Conservation (phyloP, 2,888 invertebrate genomes). For the Himalopsyche anomala region DNA sequence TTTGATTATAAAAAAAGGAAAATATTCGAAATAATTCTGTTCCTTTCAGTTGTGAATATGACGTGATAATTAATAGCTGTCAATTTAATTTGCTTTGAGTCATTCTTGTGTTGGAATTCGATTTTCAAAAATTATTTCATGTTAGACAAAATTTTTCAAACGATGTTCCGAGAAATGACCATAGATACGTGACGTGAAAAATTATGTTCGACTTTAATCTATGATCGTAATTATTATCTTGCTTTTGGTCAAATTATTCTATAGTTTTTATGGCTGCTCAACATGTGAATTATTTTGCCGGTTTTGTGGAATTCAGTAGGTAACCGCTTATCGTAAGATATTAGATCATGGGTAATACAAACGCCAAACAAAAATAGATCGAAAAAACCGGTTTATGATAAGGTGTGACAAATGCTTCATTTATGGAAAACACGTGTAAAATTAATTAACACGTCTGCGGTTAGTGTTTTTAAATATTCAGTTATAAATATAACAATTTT, state of each 20-base stretch:
- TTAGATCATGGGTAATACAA: not conserved
- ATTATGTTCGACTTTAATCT: conserved; percentile 1
- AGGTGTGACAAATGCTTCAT: not conserved
- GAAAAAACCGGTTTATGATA: conserved; percentile 22
- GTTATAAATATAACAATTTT: conserved; percentile 9
- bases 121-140: no score
- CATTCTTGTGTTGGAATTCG: no score
- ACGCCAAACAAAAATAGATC: not conserved
- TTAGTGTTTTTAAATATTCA: not conserved
- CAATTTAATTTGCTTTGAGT: no score
- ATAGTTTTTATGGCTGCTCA: not conserved
- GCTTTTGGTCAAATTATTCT: not conserved
- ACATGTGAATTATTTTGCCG: not conserved
- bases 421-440: conserved; percentile 1
- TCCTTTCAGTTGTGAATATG: no score
- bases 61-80: no score
- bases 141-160: not conserved
- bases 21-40: no score
- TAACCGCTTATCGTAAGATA: not conserved
- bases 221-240: not conserved
- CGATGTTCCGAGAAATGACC: not conserved
- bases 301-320: not conserved
- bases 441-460: not conserved
- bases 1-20: no score
- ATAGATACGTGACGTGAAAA: not conserved